Percentiles rank a stretch among this genome's conserved stretches.
phyloP scores from a whole-genome alignment of 1,140 invertebrate species.

The Zaprionus tsacasi region DNA sequence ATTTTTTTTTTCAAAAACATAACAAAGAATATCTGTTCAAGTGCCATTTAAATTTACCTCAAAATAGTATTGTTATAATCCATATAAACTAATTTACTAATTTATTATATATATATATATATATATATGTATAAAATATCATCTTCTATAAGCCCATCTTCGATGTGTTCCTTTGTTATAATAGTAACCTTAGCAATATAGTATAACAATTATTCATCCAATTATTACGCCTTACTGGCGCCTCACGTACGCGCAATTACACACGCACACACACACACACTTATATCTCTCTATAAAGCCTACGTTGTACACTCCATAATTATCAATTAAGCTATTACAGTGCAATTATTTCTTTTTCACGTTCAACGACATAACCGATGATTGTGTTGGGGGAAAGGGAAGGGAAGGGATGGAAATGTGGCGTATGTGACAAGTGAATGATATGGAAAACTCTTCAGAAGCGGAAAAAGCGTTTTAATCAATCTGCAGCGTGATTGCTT shows the following conservation, averaged over 20 bases:
- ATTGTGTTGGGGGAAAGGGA: not conserved
- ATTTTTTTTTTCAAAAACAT: no score
- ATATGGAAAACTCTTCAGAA: conserved; percentile 45
- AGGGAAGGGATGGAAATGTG: no score
- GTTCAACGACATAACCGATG: conserved; percentile 35
- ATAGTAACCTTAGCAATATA: not conserved
- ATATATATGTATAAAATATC: no score
- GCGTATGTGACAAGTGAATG: conserved; percentile 31
- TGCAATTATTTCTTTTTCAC: conserved; percentile 66
- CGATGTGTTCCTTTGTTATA: no score
- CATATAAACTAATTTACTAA: no score
- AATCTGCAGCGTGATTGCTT: conserved; percentile 22
- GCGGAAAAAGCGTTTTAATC: conserved; percentile 50
- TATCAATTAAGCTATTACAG: conserved; percentile 79
- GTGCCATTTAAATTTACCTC: no score
- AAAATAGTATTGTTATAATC: no score
- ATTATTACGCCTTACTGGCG: conserved; percentile 14
- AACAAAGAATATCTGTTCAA: no score
- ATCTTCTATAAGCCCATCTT: no score
- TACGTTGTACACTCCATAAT: conserved; percentile 53
- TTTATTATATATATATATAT: no score
- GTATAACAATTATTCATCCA: not conserved
- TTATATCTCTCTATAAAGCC: not conserved
- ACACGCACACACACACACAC: not conserved
- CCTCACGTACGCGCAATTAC: conserved; percentile 42